Percentiles rank a stretch among this genome's conserved stretches.
Evolutionary conservation across 2,888 invertebrate species (phyloP).

Genomic region (Pheosia gnoma): DNA sequence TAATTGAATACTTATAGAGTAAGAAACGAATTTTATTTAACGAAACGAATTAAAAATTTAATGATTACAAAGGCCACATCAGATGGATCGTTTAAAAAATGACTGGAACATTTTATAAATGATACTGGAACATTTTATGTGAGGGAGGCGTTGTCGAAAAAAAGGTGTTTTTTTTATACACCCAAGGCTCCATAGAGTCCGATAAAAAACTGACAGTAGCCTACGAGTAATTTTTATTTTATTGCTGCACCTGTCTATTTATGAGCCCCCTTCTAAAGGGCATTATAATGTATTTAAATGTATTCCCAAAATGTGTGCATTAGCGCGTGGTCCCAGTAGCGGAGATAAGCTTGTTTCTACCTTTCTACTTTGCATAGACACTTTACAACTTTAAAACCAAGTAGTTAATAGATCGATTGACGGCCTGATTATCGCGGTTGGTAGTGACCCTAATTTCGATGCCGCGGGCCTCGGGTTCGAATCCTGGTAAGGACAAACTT

Average conservation of each 20-base stretch:
- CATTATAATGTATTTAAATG: conserved; percentile 78
- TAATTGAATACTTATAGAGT: background rate
- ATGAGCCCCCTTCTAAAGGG: conserved; percentile 58
- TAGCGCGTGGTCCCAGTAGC: conserved; percentile 39
- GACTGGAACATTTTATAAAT: conserved; percentile 17
- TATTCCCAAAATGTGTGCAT: conserved; percentile 59
- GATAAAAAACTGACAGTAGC: conserved; percentile 61
- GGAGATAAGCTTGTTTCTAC: conserved; percentile 22
- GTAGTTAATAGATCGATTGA: too few relatives aligned
- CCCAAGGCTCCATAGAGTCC: conserved; percentile 20
- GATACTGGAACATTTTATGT: conserved; percentile 14
- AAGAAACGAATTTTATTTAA: too few relatives aligned
- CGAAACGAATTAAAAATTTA: too few relatives aligned
- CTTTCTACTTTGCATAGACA: background rate
- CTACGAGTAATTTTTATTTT: conserved; percentile 59
- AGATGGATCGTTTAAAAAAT: background rate
- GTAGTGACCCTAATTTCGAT: too few relatives aligned
- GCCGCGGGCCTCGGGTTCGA: too few relatives aligned
- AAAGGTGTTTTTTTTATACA: conserved; percentile 27
- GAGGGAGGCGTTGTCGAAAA: conserved; percentile 19
- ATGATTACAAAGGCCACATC: too few relatives aligned
- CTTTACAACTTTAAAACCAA: too few relatives aligned
- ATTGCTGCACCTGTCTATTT: conserved; percentile 68
- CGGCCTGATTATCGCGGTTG: too few relatives aligned
- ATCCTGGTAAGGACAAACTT: too few relatives aligned